Evolutionary conservation across 2,113 vertebrate species (phyloP), one percentile per base, ranked within the genome.

Genomic region (Girardinichthys multiradiatus): DNA sequence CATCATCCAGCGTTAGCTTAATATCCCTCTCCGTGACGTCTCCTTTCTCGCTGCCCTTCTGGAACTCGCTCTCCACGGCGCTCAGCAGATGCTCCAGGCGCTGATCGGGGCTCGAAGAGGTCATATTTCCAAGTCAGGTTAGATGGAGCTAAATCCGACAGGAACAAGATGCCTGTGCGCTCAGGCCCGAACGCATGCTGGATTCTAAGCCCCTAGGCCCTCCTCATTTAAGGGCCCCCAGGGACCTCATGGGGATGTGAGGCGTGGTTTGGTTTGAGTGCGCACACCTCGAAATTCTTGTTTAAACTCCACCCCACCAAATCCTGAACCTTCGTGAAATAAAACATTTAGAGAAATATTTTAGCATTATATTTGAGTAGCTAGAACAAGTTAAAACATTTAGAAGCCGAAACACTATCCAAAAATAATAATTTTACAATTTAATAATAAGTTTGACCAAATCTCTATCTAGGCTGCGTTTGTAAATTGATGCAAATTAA

Each of bases 31-130:
- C 95, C 3, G 93, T 93, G 8, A 91, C 88, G 77, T 95, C 94
- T 7, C 94, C 93, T 66, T 95, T 95, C 84, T 95, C 95, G 87
- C 93, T 94, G 72, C 94, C 94, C 74, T 94, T 94, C 75, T 94
- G 93, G 70, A 95, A 92, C 88, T 95, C 94, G 87, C 90, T 95
- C 84, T 94, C 92, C 74, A 95, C 94, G 66, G 94, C 95, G 86
- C 94, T 95, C 19, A 95, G 92, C 10, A 95, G 93, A 59, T 95
- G 95, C 63, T 95, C 95, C 77, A 95, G 90, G 13, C 94, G 92
- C 84, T 94, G 94, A 86, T 95, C 94, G 2, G 90, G 68, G 84
- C 81, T 92, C 68, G 90, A 86, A 14, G 94, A 92, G 74, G 83
- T 91, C 94, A 95, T 95, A 89, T 76, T 88, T 90, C 86, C 91